phyloP scores from a whole-genome alignment of 2,113 vertebrate genomes.

The Scalopus aquaticus region DNA sequence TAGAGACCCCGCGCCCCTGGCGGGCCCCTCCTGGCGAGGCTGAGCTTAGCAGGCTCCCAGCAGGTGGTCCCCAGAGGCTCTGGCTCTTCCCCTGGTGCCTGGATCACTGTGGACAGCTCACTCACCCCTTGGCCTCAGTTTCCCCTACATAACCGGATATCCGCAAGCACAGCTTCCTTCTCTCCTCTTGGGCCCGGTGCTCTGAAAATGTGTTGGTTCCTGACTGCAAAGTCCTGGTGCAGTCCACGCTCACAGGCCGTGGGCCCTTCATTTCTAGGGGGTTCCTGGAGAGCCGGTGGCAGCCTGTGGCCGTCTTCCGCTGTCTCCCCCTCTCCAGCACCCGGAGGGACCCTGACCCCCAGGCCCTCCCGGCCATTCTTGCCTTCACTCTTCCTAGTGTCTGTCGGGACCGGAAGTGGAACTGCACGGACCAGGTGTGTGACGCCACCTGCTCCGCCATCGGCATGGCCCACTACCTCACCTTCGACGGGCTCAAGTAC shows the following conservation, averaged over 20 bases:
- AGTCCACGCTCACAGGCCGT: neutral
- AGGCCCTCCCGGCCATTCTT: neutral
- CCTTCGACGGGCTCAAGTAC: slow-evolving; percentile 95
- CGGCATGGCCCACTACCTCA: slow-evolving; percentile 93
- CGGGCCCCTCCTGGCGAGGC: neutral
- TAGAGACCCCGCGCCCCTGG: neutral
- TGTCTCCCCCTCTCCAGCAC: neutral
- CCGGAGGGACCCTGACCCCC: neutral
- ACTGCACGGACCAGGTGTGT: slow-evolving; percentile 90
- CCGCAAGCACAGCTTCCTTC: neutral
- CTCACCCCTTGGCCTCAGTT: neutral
- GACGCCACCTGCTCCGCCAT: slow-evolving; percentile 91
- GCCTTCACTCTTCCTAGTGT: slow-evolving; percentile 80
- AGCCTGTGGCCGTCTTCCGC: fast-evolving
- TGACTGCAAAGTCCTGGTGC: fast-evolving
- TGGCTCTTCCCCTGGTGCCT: neutral
- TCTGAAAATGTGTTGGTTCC: neutral
- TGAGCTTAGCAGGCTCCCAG: neutral
- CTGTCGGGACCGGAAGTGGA: slow-evolving; percentile 93
- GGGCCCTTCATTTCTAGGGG: neutral
- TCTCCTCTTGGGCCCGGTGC: neutral
- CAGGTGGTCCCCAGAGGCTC: neutral
- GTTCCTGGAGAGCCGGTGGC: neutral
- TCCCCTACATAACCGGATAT: neutral
- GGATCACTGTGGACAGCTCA: fast-evolving